phyloP scores from a whole-genome alignment of 2,113 vertebrate species.

The Ophthalmolycus amberensis region DNA sequence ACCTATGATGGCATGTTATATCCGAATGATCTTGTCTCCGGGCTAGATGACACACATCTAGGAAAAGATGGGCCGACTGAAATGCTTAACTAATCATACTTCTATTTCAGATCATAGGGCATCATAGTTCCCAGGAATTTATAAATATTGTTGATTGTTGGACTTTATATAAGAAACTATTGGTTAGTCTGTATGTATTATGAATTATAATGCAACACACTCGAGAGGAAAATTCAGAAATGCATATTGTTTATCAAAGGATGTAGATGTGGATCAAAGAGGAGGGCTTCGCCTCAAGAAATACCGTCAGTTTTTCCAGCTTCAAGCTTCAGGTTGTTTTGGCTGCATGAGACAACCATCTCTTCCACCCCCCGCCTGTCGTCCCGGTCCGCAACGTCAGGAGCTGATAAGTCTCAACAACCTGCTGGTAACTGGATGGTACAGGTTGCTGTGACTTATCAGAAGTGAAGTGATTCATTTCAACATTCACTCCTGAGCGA shows the following conservation, averaged over 20 bases:
- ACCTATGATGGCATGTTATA: neutral
- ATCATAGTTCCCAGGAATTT: neutral
- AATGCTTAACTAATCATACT: neutral
- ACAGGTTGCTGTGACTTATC: constrained; percentile 48
- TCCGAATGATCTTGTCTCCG: neutral
- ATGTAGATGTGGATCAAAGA: neutral
- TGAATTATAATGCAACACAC: neutral
- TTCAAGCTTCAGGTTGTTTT: constrained; percentile 49
- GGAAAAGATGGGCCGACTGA: neutral
- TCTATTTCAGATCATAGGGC: neutral
- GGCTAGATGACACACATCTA: neutral
- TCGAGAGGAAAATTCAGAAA: neutral
- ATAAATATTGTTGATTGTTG: neutral
- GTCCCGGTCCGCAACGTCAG: neutral
- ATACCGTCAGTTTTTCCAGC: neutral
- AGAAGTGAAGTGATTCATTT: constrained; percentile 26
- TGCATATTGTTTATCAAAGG: neutral
- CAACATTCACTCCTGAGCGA: constrained; percentile 11
- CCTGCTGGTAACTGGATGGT: constrained; percentile 28
- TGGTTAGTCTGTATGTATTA: neutral
- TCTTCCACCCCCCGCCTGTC: neutral
- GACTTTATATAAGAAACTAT: neutral
- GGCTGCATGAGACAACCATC: constrained; percentile 60
- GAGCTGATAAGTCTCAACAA: constrained; percentile 16
- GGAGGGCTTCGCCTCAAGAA: neutral